A percentile compares a stretch with the other conserved stretches of the same genome.
Conservation (phyloP, 2,888 invertebrate species). For the Tenthredo livida region DNA sequence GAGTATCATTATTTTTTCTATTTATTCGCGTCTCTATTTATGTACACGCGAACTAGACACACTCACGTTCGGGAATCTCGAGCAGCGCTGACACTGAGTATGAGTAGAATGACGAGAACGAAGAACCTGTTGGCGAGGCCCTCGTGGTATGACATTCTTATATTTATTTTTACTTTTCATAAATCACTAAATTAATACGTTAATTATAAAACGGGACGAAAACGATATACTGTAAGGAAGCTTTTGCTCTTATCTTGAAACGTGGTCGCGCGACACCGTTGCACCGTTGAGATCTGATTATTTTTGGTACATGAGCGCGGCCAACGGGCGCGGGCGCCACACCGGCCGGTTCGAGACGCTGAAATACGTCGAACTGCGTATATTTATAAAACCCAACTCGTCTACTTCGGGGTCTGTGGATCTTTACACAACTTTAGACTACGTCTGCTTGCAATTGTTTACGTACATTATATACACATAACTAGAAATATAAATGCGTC, state of each 20-base stretch:
- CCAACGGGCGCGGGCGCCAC: constrained; percentile 45
- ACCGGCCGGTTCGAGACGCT: constrained; percentile 51
- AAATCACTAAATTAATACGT: not conserved
- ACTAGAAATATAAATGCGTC: not conserved
- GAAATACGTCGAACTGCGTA: constrained; percentile 59
- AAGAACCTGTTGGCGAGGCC: constrained; percentile 61
- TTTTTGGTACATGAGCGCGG: constrained; percentile 70
- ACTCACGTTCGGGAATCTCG: constrained; percentile 66
- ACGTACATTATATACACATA: not conserved
- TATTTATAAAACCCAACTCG: constrained; percentile 71
- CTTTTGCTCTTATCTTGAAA: constrained; percentile 49
- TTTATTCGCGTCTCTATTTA: not conserved
- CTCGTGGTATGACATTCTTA: constrained; percentile 57
- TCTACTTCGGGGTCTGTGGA: constrained; percentile 12
- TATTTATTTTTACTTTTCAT: no score
- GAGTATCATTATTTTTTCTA: not conserved
- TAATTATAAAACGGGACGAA: not conserved
- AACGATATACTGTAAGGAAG: not conserved
- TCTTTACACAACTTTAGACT: constrained; percentile 34
- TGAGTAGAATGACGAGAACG: constrained; percentile 39
- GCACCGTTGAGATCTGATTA: constrained; percentile 64
- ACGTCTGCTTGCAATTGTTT: constrained; percentile 10
- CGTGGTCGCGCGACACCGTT: constrained; percentile 41
- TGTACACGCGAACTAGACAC: not conserved
- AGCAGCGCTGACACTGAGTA: constrained; percentile 60